Base-by-base conservation (phyloP, 2,797 vertebrate genomes). In the Falco biarmicus region DNA sequence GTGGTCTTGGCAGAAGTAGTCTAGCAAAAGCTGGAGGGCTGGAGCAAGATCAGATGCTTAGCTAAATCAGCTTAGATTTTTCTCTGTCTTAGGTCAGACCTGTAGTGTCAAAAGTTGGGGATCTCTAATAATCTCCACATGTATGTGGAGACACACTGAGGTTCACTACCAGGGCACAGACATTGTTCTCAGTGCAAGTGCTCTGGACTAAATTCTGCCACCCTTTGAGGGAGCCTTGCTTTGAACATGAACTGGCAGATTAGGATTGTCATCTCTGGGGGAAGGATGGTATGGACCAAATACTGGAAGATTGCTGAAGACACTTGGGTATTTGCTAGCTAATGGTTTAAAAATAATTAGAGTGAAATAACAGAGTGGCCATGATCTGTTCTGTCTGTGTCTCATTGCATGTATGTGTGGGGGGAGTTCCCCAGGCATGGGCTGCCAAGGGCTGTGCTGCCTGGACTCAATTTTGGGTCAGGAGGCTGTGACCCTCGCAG, bases 141-240 rank as follows among this genome's bases (percentile, higher is more conserved):
- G 5, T 14, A 10, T 19, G 21, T 71, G 50, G 50, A 41, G 39
- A 28, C 32, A 41, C 43, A 43, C 28, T 4, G 19, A 29, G 24
- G 29, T 81, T 71, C 29, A 9, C 22, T 64, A 13, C n/a, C 43
- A 32, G 18, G n/a, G 20, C 0, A 1, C 66, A 70, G 71, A 43
- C 13, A 41, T 45, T 0, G 0, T 47, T 86, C 13, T 29, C 37
- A 2, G 1, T 4, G 0, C 31, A 45, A 78, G 6, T 39, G 60
- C 32, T 50, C 45, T 64, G 60, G 50, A 24, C 69, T 71, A 34
- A 59, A 50, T 61, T 64, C 34, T 82, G 65, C 29, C 51, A 26
- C 48, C 15, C 16, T 65, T 50, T 47, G 26, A 68, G 50, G 9
- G 39, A 45, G 9, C 50, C 60, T 69, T 69, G 32, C 25, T 15